A percentile compares a stretch with the other conserved stretches of the same genome.
Evolutionary conservation across 2,113 vertebrate genomes (phyloP).

Genomic region (Aldabrachelys gigantea): DNA sequence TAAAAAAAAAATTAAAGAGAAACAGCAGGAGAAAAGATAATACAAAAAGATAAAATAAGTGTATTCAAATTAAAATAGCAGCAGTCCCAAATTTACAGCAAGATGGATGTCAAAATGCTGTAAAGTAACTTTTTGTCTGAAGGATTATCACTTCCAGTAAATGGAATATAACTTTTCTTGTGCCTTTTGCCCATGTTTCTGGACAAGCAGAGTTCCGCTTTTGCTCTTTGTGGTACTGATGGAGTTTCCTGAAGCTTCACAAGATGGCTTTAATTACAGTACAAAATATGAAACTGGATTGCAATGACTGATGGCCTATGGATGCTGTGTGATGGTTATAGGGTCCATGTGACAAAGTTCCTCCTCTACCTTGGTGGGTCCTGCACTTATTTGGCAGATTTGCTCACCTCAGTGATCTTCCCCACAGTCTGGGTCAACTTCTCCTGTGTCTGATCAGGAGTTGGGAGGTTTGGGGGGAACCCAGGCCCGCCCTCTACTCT

Average conservation of each 20-base stretch:
- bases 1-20: slow-evolving; percentile 23
- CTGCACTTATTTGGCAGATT: no score
- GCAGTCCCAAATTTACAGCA: not conserved
- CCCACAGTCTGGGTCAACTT: no score
- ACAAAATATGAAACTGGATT: not conserved
- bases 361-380: no score
- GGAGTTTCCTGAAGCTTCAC: not conserved
- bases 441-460: no score
- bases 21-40: slow-evolving; percentile 28
- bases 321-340: not conserved
- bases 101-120: not conserved
- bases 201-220: not conserved
- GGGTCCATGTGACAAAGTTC: not conserved
- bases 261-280: not conserved
- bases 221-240: fast-evolving
- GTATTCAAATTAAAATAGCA: not conserved
- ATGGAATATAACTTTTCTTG: not conserved
- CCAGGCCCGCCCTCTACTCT: no score
- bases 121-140: not conserved
- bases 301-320: not conserved
- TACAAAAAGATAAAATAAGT: not conserved
- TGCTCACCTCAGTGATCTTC: no score
- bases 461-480: no score
- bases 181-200: not conserved
- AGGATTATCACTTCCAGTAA: not conserved